Evolutionary conservation across 2,888 invertebrate species (phyloP).

Genomic region (Eristalis arbustorum): DNA sequence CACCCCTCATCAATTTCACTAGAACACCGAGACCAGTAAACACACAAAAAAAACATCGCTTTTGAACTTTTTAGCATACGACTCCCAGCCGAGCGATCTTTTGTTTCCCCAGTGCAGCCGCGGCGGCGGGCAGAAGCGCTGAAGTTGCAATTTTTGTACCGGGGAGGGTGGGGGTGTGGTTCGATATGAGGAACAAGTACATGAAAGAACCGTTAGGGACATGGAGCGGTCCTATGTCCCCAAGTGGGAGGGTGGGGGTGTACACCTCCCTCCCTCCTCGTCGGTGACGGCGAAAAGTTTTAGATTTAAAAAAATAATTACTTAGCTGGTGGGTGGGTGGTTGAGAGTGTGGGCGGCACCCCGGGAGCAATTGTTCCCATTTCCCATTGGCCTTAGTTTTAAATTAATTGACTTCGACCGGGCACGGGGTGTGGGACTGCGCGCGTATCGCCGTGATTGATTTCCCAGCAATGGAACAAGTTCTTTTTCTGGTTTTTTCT

Average conservation of each 20-base stretch:
- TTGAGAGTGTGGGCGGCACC: background rate
- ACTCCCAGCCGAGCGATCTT: constrained; percentile 39
- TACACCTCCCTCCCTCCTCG: background rate
- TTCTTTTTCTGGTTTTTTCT: background rate
- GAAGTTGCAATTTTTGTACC: background rate
- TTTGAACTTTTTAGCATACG: constrained; percentile 35
- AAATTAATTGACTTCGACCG: constrained; percentile 61
- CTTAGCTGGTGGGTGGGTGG: background rate
- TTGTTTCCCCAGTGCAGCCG: constrained; percentile 33
- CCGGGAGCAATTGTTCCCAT: constrained; percentile 43
- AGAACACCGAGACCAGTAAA: background rate
- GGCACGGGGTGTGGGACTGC: background rate
- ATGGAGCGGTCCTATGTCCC: background rate
- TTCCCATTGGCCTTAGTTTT: constrained; percentile 52
- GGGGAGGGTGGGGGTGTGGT: background rate
- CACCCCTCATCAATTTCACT: constrained; percentile 20
- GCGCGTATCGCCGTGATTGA: constrained; percentile 41
- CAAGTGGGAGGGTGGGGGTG: too few species aligned
- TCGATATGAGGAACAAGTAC: background rate
- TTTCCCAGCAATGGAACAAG: constrained; percentile 34
- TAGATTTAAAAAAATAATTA: constrained; percentile 30
- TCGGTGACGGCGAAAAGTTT: constrained; percentile 14
- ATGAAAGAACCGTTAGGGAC: constrained; percentile 17
- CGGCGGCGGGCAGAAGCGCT: constrained; percentile 16
- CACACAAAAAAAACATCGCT: background rate